Conservation (phyloP, 1,140 invertebrate species). For the Elysia chlorotica region DNA sequence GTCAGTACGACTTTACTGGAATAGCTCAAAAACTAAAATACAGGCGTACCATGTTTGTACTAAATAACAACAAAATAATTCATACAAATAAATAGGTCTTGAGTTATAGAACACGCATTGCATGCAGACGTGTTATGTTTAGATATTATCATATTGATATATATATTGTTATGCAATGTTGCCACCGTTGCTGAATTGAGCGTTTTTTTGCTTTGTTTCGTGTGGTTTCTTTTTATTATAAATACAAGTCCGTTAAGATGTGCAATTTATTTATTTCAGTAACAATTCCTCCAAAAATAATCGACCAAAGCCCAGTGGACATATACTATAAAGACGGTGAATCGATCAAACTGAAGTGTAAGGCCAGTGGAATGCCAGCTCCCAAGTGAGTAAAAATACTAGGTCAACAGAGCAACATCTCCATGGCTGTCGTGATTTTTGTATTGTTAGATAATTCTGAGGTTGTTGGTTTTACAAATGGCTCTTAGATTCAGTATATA, state of each 20-base stretch:
- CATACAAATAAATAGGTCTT: too few species aligned
- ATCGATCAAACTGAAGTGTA: conserved; percentile 10
- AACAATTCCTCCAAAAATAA: conserved; percentile 9
- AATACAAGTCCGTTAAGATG: neutral
- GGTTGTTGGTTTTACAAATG: neutral
- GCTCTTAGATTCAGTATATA: neutral
- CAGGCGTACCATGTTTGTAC: too few species aligned
- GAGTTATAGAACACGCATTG: too few species aligned
- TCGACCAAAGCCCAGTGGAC: conserved; percentile 1
- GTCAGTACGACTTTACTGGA: too few species aligned
- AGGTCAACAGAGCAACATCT: neutral
- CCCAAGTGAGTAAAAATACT: conserved; percentile 10
- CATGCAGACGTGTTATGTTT: too few species aligned
- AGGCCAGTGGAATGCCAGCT: neutral
- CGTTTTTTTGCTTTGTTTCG: too few species aligned
- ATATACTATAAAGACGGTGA: conserved; percentile 14
- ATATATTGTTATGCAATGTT: too few species aligned
- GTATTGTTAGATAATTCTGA: neutral
- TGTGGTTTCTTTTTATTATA: too few species aligned
- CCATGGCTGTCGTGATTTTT: neutral
- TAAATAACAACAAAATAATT: too few species aligned
- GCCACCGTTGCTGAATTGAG: too few species aligned
- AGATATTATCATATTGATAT: too few species aligned
- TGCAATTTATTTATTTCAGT: neutral
- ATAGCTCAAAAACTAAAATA: too few species aligned